Conservation (phyloP, 2,888 invertebrate genomes). For the Spilarctia lutea region DNA sequence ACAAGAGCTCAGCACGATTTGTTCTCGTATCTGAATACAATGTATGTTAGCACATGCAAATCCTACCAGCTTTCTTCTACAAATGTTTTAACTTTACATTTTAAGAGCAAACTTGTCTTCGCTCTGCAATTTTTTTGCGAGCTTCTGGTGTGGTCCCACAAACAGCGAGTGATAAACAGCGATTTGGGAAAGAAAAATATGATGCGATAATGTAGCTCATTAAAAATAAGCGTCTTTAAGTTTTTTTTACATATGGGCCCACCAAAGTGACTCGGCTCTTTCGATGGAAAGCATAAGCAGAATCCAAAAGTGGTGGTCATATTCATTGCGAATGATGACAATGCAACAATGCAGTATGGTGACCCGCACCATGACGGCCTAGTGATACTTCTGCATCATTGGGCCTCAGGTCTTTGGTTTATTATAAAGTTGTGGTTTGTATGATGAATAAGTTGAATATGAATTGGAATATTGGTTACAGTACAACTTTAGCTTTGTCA, state of each 20-base stretch:
- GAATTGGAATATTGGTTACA: too few species aligned
- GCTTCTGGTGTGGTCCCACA: background rate
- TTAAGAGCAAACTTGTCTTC: constrained; percentile 9
- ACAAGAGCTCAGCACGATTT: constrained; percentile 15
- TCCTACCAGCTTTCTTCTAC: constrained; percentile 11
- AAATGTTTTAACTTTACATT: constrained; percentile 22
- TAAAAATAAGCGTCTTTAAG: background rate
- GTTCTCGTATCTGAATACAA: constrained; percentile 11
- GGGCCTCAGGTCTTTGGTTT: background rate
- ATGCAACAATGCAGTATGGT: too few species aligned
- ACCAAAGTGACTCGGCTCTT: too few species aligned
- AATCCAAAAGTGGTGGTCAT: too few species aligned
- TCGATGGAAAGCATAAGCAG: too few species aligned
- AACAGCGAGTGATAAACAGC: background rate
- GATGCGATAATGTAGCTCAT: background rate
- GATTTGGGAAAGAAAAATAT: background rate
- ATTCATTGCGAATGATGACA: too few species aligned
- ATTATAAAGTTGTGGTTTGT: background rate
- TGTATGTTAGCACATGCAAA: constrained; percentile 26
- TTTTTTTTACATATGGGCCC: too few species aligned
- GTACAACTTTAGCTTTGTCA: too few species aligned
- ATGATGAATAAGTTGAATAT: too few species aligned
- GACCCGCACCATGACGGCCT: too few species aligned
- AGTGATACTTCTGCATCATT: too few species aligned
- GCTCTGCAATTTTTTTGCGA: background rate